Conservation (phyloP, 2,113 vertebrate genomes). For the Peromyscus californicus region DNA sequence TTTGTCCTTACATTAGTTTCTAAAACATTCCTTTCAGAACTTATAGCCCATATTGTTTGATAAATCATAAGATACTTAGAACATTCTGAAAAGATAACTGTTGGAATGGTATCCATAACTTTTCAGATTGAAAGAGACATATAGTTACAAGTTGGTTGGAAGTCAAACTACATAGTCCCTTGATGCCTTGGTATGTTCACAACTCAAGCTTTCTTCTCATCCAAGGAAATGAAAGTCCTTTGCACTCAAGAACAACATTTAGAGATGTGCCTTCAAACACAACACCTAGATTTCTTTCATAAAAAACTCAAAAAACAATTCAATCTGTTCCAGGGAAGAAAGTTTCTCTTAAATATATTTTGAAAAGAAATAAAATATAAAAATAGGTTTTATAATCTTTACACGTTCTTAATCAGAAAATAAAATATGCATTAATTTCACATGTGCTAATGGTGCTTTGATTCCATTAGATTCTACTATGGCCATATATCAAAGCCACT, state of each 20-base stretch:
- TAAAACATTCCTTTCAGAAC: neutral
- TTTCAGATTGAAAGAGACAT: conserved; percentile 29
- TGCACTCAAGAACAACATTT: conserved; percentile 51
- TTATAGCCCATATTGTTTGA: neutral
- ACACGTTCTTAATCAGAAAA: conserved; percentile 21
- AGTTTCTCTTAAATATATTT: conserved; percentile 41
- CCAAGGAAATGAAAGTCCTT: conserved; percentile 36
- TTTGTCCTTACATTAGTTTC: neutral
- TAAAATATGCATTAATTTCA: conserved; percentile 27
- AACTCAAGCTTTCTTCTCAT: conserved; percentile 31
- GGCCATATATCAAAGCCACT: conserved; percentile 56
- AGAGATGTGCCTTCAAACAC: conserved; percentile 48
- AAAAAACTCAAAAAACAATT: conserved; percentile 55
- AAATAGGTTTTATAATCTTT: neutral
- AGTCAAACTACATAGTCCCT: neutral
- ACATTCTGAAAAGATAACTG: neutral
- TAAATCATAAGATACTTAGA: neutral
- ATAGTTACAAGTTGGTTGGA: neutral
- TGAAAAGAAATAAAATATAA: conserved; percentile 29
- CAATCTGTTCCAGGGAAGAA: conserved; percentile 47
- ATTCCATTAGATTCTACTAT: conserved; percentile 21
- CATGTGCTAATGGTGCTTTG: neutral
- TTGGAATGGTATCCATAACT: neutral
- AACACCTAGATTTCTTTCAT: conserved; percentile 25
- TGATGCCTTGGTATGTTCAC: neutral